Base-by-base conservation (phyloP, 2,113 vertebrate species). In the Camelus bactrianus region DNA sequence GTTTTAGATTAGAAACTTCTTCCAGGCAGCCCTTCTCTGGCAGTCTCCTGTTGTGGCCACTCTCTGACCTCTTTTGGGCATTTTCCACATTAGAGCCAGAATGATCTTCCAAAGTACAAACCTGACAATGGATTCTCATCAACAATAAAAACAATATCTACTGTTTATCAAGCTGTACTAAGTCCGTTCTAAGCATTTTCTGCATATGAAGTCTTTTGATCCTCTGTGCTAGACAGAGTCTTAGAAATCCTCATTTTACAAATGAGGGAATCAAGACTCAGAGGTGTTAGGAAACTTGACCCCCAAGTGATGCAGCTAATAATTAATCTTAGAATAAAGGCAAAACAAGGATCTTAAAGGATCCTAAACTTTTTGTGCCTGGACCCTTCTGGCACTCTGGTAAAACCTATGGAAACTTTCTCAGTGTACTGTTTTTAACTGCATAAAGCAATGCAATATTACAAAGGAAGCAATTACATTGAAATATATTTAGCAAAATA, bases 401-500 rank as follows among this genome's bases (percentile, higher is more conserved):
- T 48, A 32, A 93, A 88, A 42, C 22, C 30, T 32, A 5, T 52
- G 19, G 15, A 46, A 73, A 17, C 54, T 4, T 16, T 67, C 60
- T 97, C 52, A 77, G 38, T 64, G 65, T 90, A 76, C 11, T 92
- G 20, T 60, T 89, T 92, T 94, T 94, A 67, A 48, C 38, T 92
- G 20, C 26, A 20, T 67, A 54, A 64, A 30, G 54, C 69, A 32
- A 54, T 35, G 84, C 48, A 67, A 30, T 42, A 56, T 26, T 60
- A 52, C 9, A 77, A 69, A 48, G 30, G 26, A 81, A 79, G 20
- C 42, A 28, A 5, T 83, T 82, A 28, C 20, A 24, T 67, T 80
- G 54, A 73, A n/a, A 54, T 80, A 54, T 5, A 62, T 30, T 46
- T 50, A 62, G n/a, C 60, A 64, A 77, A 92, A 6, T 56, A 64